These are phyloP conservation scores for Thereva nobilitata DNA, from an alignment of 2,888 invertebrate species.

Conservation along the genomic window DNA sequence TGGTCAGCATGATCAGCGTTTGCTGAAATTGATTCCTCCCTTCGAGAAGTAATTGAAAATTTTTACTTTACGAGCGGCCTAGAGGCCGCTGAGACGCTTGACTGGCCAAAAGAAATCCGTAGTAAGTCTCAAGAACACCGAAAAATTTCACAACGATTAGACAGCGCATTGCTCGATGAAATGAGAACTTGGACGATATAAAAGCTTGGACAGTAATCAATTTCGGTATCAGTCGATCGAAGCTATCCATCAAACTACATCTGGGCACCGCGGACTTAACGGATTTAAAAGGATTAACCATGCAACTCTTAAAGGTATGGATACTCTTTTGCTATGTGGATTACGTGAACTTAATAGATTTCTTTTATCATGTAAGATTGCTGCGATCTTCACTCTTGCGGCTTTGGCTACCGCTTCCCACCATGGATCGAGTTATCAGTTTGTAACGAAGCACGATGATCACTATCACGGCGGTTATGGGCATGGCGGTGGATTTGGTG, in stretches of 20 bases:
- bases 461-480: constrained; percentile 25
- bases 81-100: constrained; percentile 18
- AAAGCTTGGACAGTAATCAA: constrained; percentile 16
- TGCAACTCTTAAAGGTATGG: no score
- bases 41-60: constrained; percentile 19
- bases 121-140: constrained; percentile 34
- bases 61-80: constrained; percentile 8
- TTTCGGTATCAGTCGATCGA: constrained; percentile 26
- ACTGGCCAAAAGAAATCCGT: constrained; percentile 37
- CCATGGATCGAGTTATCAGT: constrained; percentile 34
- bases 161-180: not conserved
- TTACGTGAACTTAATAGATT: not conserved
- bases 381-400: constrained; percentile 16
- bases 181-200: constrained; percentile 25
- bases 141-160: constrained; percentile 34
- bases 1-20: not conserved
- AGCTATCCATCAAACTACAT: constrained; percentile 22
- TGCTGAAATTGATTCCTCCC: constrained; percentile 13
- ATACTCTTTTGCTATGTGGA: not conserved
- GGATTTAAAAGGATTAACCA: not conserved
- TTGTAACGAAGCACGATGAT: constrained; percentile 25
- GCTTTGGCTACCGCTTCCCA: constrained; percentile 24
- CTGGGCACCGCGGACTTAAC: constrained; percentile 2
- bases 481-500: constrained; percentile 6
- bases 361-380: constrained; percentile 1